Conservation (phyloP, 2,888 invertebrate genomes). For the Epistrophe grossulariae region DNA sequence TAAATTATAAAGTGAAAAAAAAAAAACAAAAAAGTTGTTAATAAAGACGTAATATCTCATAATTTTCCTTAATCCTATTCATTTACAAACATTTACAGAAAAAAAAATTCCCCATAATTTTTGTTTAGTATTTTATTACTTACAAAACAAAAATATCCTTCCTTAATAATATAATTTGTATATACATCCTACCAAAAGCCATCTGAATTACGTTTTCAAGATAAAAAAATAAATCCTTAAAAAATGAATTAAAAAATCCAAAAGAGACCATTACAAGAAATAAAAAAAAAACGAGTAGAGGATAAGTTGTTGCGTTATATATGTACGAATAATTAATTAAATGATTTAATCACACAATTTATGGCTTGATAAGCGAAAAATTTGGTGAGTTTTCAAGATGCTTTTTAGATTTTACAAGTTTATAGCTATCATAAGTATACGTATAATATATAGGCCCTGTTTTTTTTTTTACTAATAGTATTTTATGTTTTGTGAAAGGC, state of each 20-base stretch:
- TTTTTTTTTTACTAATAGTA: not conserved
- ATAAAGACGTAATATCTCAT: not conserved
- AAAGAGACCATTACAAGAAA: not conserved
- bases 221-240: not conserved
- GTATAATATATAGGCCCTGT: not conserved
- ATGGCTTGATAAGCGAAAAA: conserved; percentile 25
- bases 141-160: not conserved
- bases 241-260: not conserved
- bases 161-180: not conserved
- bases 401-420: not conserved
- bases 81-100: not conserved
- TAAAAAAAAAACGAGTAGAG: not conserved
- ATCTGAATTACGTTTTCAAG: not conserved
- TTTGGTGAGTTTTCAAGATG: conserved; percentile 5
- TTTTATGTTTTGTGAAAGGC: not conserved
- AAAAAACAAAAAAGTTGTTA: not conserved
- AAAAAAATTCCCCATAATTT: not conserved
- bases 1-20: not conserved
- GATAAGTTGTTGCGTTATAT: not conserved
- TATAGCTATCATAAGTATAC: not conserved
- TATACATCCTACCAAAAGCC: not conserved
- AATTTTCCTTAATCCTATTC: not conserved
- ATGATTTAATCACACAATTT: conserved; percentile 50
- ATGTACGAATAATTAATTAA: conserved; percentile 51
- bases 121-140: not conserved